Conservation (phyloP, 2,113 vertebrate genomes). For the Semnopithecus entellus region DNA sequence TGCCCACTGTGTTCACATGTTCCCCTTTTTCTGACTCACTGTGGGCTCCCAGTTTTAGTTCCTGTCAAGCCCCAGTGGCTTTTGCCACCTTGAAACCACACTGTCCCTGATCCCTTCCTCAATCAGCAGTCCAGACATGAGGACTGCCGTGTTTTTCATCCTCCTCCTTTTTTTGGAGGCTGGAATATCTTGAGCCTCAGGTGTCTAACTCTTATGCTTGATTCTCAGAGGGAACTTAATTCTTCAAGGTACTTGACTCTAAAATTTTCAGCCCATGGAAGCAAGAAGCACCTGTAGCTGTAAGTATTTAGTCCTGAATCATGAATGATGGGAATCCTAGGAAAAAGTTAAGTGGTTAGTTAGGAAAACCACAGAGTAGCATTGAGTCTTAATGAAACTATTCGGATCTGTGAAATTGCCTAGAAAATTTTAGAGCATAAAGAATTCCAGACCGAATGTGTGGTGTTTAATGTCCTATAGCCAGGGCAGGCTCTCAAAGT, state of each 20-base stretch:
- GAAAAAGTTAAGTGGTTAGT: not conserved
- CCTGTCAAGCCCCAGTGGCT: not conserved
- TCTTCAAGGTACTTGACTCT: not conserved
- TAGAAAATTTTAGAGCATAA: slow-evolving; percentile 54
- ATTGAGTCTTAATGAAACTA: not conserved
- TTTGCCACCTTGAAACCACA: not conserved
- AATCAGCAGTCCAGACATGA: not conserved
- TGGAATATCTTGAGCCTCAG: not conserved
- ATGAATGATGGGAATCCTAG: not conserved
- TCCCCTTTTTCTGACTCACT: not conserved
- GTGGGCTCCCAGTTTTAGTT: not conserved
- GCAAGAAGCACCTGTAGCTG: not conserved
- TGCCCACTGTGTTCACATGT: not conserved
- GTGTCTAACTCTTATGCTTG: not conserved
- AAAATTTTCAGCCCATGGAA: not conserved
- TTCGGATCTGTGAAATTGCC: slow-evolving; percentile 17
- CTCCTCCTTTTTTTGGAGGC: not conserved
- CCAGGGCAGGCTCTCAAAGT: not conserved
- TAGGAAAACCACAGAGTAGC: not conserved
- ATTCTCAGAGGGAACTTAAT: not conserved
- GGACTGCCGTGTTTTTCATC: not conserved
- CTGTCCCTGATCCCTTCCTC: not conserved
- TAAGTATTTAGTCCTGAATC: not conserved
- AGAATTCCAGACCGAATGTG: not conserved
- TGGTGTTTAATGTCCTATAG: not conserved